Evolutionary conservation across 2,797 vertebrate genomes (phyloP).

Genomic region (Ptychadena robeensis): DNA sequence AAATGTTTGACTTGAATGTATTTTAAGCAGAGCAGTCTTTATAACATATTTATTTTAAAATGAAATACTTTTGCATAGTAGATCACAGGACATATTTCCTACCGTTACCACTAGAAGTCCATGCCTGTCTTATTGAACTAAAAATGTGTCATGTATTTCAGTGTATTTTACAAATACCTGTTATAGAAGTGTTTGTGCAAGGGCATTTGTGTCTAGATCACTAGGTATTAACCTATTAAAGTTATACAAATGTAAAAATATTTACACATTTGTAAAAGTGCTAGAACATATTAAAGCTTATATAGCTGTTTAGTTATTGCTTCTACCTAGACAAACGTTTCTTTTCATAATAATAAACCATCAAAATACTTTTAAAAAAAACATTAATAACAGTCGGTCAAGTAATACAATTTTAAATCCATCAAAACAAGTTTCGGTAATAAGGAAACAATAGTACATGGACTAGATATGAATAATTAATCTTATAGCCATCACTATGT

Average conservation of each 20-base stretch:
- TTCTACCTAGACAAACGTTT: neutral
- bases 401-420: neutral
- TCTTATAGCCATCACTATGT: conserved; percentile 65
- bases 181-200: no score
- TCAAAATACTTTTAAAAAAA: neutral
- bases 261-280: neutral
- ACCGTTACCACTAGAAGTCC: no score
- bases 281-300: neutral
- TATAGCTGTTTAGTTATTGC: neutral
- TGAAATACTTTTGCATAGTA: no score
- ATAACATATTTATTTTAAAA: no score
- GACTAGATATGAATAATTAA: conserved; percentile 52
- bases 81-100: no score
- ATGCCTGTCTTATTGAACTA: no score
- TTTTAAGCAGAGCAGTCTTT: no score
- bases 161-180: no score
- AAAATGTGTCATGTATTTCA: no score
- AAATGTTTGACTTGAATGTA: no score
- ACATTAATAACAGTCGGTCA: neutral
- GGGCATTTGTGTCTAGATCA: neutral
- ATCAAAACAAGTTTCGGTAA: neutral
- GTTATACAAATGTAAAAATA: neutral
- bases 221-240: neutral
- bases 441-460: neutral
- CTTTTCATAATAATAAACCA: neutral